Evolutionary conservation across 2,888 invertebrate genomes (phyloP), one percentile per base, ranked within the genome.

Genomic region (Brachycybe producta): DNA sequence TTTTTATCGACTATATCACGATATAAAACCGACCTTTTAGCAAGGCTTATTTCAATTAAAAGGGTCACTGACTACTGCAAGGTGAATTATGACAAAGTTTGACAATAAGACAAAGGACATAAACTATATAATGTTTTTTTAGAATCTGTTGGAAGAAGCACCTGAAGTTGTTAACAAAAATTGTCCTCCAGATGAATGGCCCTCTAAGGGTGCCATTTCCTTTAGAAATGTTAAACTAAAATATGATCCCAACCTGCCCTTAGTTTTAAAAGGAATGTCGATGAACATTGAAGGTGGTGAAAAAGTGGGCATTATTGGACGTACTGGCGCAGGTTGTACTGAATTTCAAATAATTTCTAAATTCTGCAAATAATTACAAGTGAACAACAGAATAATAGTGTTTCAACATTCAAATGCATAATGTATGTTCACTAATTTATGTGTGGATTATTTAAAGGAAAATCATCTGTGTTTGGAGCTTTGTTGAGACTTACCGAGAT

Each of bases 401-500:
- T n/a, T n/a, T n/a, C n/a, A n/a, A n/a, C n/a, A n/a, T n/a, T n/a
- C n/a, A n/a, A n/a, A n/a, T n/a, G n/a, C n/a, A n/a, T n/a, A n/a
- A n/a, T n/a, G n/a, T n/a, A n/a, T n/a, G n/a, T n/a, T n/a, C n/a
- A n/a, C n/a, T n/a, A n/a, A n/a, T n/a, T n/a, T n/a, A n/a, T n/a
- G n/a, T 8, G 15, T 13, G 15, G 8, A 13, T 8, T 13, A 13
- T 13, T 41, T 19, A 5, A 32, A 56, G 76, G 76, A 1, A 77
- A 77, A 60, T 75, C 75, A 17, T 75, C 77, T 0, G 61, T 79
- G 1, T 70, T 73, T 5, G 69, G 70, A 40, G 74, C 73, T 2
- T 62, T 80, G 28, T 77, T 77, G 57, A 70, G 78, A 41, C 61
- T 80, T 49, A 73, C 75, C 13, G 76, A 78, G 54, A 59, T 75